phyloP scores from a whole-genome alignment of 2,888 invertebrate species.

The Stenoptilia bipunctidactyla region DNA sequence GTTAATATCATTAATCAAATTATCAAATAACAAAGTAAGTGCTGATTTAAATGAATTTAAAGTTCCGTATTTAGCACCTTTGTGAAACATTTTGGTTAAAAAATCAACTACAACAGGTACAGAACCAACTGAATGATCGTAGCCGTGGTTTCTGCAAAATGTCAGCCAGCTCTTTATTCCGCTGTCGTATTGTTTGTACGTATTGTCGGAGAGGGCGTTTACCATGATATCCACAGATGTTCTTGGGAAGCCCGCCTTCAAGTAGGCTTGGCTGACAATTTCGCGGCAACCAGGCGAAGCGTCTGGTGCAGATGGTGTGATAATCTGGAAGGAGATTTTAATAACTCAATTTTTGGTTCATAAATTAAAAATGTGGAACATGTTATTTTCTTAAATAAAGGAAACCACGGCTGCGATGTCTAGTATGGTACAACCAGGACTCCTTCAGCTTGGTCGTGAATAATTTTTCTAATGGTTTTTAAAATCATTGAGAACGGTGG shows the following conservation, averaged over 20 bases:
- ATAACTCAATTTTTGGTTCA: neutral
- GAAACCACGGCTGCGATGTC: constrained; percentile 17
- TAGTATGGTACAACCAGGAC: constrained; percentile 16
- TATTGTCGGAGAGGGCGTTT: too few species aligned
- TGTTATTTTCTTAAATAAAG: constrained; percentile 8
- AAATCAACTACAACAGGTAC: too few species aligned
- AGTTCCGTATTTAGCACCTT: too few species aligned
- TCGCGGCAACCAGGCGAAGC: neutral
- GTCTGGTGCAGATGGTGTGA: neutral
- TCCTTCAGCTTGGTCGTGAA: constrained; percentile 13
- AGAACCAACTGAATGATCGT: too few species aligned
- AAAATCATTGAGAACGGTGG: constrained; percentile 12
- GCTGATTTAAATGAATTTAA: too few species aligned
- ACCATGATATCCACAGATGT: neutral
- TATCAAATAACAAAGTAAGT: too few species aligned
- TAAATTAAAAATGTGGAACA: neutral
- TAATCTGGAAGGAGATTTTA: constrained; percentile 1
- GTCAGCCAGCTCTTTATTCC: too few species aligned
- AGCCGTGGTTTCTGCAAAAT: too few species aligned
- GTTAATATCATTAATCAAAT: too few species aligned
- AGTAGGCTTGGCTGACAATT: neutral
- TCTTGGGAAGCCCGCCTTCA: neutral
- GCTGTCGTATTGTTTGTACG: too few species aligned
- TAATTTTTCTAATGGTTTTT: constrained; percentile 14
- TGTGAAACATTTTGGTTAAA: too few species aligned